Percentiles rank a stretch among this genome's conserved stretches.
These are phyloP conservation scores for Microplitis deprimator DNA, from an alignment of 2,888 invertebrate species.

Conservation along the genomic window DNA sequence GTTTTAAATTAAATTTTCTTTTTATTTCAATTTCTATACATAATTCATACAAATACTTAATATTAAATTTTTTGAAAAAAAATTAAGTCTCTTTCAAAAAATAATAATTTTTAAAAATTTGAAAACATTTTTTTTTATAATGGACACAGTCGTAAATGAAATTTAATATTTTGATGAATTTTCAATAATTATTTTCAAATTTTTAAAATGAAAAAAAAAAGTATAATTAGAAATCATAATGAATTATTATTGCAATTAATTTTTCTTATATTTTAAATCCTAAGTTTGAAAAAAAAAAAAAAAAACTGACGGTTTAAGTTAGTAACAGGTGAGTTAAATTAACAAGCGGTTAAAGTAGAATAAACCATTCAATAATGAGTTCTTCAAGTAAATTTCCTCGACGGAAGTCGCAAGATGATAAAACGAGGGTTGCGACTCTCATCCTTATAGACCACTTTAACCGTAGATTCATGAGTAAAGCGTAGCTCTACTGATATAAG, in stretches of 20 bases:
- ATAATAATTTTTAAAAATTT: too few species aligned
- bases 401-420: slow-evolving; percentile 51
- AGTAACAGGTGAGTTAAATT: slow-evolving; percentile 31
- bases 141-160: too few species aligned
- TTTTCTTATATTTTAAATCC: not conserved
- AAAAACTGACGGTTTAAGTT: not conserved
- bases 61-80: too few species aligned
- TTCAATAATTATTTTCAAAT: not conserved
- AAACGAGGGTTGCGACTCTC: slow-evolving; percentile 63
- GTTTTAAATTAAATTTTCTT: not conserved
- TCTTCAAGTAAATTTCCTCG: slow-evolving; percentile 66
- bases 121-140: too few species aligned
- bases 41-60: not conserved
- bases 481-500: slow-evolving; percentile 24
- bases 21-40: not conserved
- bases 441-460: slow-evolving; percentile 19
- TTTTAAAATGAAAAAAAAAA: not conserved
- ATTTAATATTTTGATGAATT: too few species aligned
- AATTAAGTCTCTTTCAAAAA: too few species aligned
- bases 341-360: slow-evolving; percentile 64
- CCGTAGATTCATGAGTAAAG: slow-evolving; percentile 17
- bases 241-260: not conserved
- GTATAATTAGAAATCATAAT: not conserved
- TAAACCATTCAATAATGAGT: slow-evolving; percentile 71
- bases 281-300: not conserved